Evolutionary conservation across 2,797 vertebrate genomes (phyloP).

Genomic region (Alca torda): DNA sequence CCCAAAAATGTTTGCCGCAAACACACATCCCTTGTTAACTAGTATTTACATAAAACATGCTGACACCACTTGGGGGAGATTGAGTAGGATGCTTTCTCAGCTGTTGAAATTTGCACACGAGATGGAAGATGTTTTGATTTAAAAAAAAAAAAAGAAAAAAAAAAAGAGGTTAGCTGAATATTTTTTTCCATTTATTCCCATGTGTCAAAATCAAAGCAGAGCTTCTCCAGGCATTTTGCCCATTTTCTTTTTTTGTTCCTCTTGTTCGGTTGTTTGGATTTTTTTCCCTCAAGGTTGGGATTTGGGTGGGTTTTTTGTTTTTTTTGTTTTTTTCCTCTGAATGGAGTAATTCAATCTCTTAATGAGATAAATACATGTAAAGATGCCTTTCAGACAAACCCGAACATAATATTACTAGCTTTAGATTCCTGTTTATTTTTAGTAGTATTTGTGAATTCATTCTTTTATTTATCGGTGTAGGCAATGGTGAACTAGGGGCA

Average conservation of each 20-base stretch:
- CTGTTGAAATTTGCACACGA: constrained; percentile 54
- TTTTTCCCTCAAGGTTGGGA: not conserved
- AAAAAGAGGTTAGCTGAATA: constrained; percentile 1
- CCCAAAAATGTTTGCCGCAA: not conserved
- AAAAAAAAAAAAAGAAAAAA: not conserved
- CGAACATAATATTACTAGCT: not conserved
- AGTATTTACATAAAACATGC: constrained; percentile 54
- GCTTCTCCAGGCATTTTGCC: constrained; percentile 38
- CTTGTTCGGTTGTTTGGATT: constrained; percentile 1
- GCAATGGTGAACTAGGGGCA: not conserved
- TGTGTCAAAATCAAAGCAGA: constrained; percentile 54
- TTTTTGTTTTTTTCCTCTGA: not conserved
- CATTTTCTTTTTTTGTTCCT: not conserved
- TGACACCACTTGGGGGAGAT: constrained; percentile 37
- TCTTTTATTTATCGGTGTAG: not conserved
- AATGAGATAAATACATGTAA: not conserved
- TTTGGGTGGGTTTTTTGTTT: not conserved
- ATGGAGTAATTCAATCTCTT: not conserved
- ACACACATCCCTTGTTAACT: not conserved
- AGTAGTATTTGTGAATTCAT: not conserved
- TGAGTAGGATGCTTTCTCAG: constrained; percentile 53
- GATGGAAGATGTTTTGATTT: constrained; percentile 60
- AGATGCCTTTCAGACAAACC: not conserved
- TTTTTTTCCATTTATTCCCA: constrained; percentile 52
- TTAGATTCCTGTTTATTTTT: not conserved